These are phyloP conservation scores for Acipenser transmontanus DNA, from an alignment of 2,797 vertebrate genomes.

Conservation along the genomic window DNA sequence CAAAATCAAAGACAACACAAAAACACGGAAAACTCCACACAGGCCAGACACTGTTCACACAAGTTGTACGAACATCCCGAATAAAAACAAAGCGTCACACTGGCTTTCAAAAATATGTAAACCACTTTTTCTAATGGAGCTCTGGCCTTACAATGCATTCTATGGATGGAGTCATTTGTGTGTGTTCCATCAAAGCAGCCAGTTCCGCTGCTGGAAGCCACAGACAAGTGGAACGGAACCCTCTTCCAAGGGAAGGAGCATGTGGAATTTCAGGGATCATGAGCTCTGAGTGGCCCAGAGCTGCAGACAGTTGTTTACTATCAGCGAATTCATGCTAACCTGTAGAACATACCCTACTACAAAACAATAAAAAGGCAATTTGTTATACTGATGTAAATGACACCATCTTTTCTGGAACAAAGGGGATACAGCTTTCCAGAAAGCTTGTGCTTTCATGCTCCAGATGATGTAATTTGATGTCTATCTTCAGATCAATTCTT, in stretches of 20 bases:
- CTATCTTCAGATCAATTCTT: background rate
- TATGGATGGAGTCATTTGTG: background rate
- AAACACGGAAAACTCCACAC: no score
- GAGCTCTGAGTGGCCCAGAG: background rate
- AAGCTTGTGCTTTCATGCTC: background rate
- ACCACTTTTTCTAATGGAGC: no score
- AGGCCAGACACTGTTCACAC: no score
- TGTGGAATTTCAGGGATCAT: constrained; percentile 1
- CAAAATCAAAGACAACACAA: no score
- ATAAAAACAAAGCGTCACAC: no score
- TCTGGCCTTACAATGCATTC: background rate
- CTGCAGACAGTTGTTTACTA: background rate
- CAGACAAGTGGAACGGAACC: background rate
- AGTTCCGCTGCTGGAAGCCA: constrained; percentile 1
- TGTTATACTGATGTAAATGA: background rate
- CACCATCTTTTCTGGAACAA: background rate
- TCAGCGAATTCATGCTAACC: background rate
- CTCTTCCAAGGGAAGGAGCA: background rate
- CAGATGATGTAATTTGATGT: no score
- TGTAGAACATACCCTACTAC: background rate
- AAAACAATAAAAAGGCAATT: background rate
- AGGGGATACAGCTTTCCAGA: background rate
- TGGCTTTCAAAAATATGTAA: no score
- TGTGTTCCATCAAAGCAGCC: background rate
- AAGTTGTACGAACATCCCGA: no score